A percentile compares a stretch with the other conserved stretches of the same genome.
Conservation (phyloP, 2,888 invertebrate genomes). For the Cepaea hortensis region DNA sequence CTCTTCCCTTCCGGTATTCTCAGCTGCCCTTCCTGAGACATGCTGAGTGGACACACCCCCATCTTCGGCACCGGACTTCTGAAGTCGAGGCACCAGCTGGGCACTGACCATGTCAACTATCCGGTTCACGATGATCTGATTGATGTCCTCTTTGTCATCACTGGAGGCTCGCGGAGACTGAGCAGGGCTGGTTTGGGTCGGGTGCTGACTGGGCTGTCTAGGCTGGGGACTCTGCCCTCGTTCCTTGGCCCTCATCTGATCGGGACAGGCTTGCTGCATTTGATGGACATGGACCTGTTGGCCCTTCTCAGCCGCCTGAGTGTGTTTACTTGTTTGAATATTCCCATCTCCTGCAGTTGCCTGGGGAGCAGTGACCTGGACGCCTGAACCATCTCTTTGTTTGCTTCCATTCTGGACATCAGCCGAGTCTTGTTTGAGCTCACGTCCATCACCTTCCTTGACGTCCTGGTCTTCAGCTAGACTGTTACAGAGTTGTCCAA, state of each 20-base stretch:
- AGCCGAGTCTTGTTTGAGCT: neutral
- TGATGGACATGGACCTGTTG: neutral
- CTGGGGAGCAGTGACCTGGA: too few species aligned
- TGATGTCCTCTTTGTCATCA: neutral
- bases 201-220: neutral
- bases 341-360: too few species aligned
- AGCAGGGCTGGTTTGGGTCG: neutral
- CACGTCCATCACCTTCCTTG: neutral
- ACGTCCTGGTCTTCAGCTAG: too few species aligned
- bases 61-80: neutral
- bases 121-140: constrained; percentile 2
- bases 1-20: neutral
- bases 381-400: too few species aligned
- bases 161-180: neutral
- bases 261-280: neutral
- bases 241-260: neutral
- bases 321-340: too few species aligned
- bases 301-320: too few species aligned
- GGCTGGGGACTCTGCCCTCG: neutral
- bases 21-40: neutral
- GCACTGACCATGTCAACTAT: constrained; percentile 33
- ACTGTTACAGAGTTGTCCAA: neutral
- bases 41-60: neutral
- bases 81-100: constrained; percentile 1
- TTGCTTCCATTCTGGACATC: neutral